A percentile compares a stretch with the other conserved stretches of the same genome.
Evolutionary conservation across 2,113 vertebrate species (phyloP).

Genomic region (Vulpes ferrilata): DNA sequence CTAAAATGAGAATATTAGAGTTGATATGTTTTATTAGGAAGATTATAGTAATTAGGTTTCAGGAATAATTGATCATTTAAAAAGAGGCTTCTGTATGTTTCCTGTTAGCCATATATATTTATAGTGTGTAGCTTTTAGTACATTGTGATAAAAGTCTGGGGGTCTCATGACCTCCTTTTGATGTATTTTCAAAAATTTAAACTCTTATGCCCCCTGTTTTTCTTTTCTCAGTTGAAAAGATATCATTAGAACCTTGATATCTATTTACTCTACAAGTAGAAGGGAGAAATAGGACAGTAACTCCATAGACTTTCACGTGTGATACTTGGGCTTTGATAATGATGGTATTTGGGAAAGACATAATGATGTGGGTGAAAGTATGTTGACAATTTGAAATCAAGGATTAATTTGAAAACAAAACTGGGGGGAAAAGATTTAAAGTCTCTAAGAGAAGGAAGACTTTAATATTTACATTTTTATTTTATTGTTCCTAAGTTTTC

Average conservation of each 20-base stretch:
- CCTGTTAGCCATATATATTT: background rate
- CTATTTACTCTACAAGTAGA: background rate
- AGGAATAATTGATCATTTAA: background rate
- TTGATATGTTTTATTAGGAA: background rate
- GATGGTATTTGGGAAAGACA: background rate
- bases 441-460: constrained; percentile 23
- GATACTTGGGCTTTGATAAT: background rate
- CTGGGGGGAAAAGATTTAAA: background rate
- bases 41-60: constrained; percentile 38
- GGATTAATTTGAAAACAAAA: constrained; percentile 45
- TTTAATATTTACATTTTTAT: constrained; percentile 31
- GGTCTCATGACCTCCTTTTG: background rate
- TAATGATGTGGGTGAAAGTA: background rate
- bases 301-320: background rate
- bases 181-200: background rate
- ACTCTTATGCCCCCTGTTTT: background rate
- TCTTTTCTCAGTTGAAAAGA: constrained; percentile 46
- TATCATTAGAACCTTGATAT: background rate
- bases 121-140: background rate
- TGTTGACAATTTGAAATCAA: background rate
- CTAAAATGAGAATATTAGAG: constrained; percentile 1
- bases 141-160: background rate
- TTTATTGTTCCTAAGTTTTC: constrained; percentile 9
- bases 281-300: constrained; percentile 9
- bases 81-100: background rate